Conservation (phyloP, 1,140 invertebrate species). For the Drosophila navojoa region DNA sequence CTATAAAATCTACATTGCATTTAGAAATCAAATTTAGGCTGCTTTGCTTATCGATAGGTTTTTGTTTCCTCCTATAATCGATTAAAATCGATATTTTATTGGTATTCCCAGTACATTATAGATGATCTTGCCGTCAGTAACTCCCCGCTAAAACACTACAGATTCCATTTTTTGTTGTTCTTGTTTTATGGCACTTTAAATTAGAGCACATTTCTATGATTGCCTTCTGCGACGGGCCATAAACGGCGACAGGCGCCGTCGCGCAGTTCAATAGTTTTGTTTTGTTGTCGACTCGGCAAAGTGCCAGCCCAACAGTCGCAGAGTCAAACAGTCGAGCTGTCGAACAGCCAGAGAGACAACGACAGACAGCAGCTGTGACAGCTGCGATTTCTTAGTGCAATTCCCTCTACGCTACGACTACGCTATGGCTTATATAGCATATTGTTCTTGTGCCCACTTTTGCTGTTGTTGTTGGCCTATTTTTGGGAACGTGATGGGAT, state of each 20-base stretch:
- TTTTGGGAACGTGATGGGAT: constrained; percentile 24
- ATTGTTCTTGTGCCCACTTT: constrained; percentile 49
- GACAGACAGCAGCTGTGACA: constrained; percentile 36
- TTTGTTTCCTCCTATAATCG: too few relatives aligned
- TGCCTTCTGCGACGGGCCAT: constrained; percentile 60
- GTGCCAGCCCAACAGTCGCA: constrained; percentile 50
- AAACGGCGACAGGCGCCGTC: constrained; percentile 76
- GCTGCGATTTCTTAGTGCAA: constrained; percentile 46
- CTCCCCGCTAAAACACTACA: neutral
- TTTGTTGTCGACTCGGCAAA: constrained; percentile 75
- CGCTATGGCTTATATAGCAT: constrained; percentile 21
- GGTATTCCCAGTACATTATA: neutral
- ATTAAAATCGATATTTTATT: too few relatives aligned
- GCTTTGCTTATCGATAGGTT: too few relatives aligned
- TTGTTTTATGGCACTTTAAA: constrained; percentile 69
- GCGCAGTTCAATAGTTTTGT: constrained; percentile 75
- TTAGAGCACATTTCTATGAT: constrained; percentile 80
- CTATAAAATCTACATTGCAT: too few relatives aligned
- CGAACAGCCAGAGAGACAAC: constrained; percentile 2
- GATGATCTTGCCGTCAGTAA: constrained; percentile 18
- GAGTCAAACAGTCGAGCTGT: neutral
- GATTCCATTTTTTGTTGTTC: neutral
- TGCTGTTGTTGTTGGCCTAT: constrained; percentile 61
- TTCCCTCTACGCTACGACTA: too few relatives aligned
- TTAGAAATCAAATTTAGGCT: too few relatives aligned